phyloP scores from a whole-genome alignment of 1,140 invertebrate species.

The Diuraphis noxia region DNA sequence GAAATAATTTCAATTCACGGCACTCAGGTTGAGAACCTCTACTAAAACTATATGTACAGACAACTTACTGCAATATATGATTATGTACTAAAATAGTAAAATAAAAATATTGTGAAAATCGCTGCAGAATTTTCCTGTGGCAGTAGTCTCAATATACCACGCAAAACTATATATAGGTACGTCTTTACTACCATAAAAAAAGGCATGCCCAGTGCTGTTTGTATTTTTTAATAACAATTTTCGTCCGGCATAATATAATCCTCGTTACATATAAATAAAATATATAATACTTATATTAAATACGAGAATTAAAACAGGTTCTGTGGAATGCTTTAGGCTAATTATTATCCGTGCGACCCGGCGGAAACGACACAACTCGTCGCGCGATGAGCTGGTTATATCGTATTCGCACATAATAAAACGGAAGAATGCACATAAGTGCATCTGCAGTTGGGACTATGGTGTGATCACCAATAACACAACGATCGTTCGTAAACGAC shows the following conservation, averaged over 20 bases:
- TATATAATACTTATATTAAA: neutral
- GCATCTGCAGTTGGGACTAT: neutral
- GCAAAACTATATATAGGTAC: neutral
- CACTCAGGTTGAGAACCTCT: no score
- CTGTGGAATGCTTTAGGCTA: constrained; percentile 23
- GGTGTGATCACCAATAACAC: neutral
- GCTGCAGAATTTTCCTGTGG: neutral
- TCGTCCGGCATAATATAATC: neutral
- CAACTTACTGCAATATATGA: neutral
- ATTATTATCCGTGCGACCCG: constrained; percentile 2
- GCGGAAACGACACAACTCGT: neutral
- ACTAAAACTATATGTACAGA: no score
- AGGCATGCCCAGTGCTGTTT: neutral
- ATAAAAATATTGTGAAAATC: neutral
- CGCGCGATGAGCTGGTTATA: neutral
- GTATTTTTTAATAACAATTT: neutral
- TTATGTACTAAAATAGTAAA: neutral
- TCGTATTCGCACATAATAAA: constrained; percentile 8
- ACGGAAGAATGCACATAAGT: neutral
- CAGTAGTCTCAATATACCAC: neutral
- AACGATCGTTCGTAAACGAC: neutral
- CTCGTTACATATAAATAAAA: neutral
- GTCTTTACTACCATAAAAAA: neutral
- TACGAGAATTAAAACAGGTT: constrained; percentile 7
- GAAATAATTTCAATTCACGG: no score